Conservation (phyloP, 2,113 vertebrate species). For the Chloropsis cyanopogon region DNA sequence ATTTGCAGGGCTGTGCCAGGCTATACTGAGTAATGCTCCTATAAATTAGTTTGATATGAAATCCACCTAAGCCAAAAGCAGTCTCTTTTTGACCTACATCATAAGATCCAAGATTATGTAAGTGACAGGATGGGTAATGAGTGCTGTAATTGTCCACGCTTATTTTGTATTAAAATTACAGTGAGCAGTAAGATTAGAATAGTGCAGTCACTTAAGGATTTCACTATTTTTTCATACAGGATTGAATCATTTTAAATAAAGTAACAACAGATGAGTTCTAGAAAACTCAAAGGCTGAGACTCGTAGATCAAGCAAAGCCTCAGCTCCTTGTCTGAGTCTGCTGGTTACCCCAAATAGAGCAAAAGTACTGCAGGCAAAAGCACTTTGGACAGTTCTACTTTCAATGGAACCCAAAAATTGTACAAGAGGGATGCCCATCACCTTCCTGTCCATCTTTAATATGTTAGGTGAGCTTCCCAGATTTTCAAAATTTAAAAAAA, state of each 20-base stretch:
- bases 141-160: background rate
- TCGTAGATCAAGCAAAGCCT: background rate
- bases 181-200: background rate
- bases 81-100: background rate
- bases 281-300: background rate
- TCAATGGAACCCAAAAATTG: background rate
- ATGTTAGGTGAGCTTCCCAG: background rate
- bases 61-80: background rate
- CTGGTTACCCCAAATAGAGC: background rate
- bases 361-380: background rate
- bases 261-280: background rate
- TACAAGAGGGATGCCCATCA: fast-evolving
- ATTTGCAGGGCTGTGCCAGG: background rate
- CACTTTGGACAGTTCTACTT: background rate
- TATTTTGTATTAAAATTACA: background rate
- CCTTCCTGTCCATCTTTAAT: background rate
- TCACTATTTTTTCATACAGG: background rate
- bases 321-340: background rate
- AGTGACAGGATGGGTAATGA: background rate
- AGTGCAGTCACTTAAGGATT: background rate
- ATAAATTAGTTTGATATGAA: background rate
- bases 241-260: background rate
- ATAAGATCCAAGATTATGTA: background rate
- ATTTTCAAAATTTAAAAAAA: background rate
- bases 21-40: background rate